Conservation (phyloP, 1,140 invertebrate species). For the Pseudomyrmex gracilis region DNA sequence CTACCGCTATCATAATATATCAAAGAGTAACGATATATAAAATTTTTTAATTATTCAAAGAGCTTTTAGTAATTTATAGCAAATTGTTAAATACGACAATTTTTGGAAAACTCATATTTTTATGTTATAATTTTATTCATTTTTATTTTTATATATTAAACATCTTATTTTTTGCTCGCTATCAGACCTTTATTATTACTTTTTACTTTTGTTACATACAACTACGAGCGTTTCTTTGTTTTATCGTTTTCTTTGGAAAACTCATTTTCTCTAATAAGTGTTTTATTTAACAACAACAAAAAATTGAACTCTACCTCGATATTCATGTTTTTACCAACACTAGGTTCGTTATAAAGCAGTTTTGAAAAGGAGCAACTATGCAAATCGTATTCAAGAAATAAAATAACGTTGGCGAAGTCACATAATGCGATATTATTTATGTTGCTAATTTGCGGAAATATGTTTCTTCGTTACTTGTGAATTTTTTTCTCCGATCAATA, state of each 20-base stretch:
- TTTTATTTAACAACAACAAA: constrained; percentile 5
- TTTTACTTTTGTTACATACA: no score
- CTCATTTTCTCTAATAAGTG: not conserved
- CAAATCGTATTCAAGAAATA: constrained; percentile 24
- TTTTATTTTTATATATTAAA: no score
- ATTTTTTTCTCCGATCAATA: constrained; percentile 5
- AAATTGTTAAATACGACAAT: not conserved
- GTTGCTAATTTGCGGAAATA: constrained; percentile 20
- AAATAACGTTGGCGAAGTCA: constrained; percentile 8
- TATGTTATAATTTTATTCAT: no score
- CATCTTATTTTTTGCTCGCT: no score
- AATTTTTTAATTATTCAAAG: not conserved
- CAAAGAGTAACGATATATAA: not conserved
- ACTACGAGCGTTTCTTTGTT: no score
- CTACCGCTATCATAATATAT: not conserved
- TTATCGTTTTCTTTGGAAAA: no score
- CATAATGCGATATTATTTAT: constrained; percentile 39
- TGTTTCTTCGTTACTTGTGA: not conserved
- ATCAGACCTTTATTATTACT: no score
- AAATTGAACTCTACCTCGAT: not conserved
- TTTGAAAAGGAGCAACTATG: constrained; percentile 7
- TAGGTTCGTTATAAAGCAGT: not conserved
- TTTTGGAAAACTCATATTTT: not conserved
- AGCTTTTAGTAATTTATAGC: not conserved
- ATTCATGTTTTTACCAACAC: constrained; percentile 31